Evolutionary conservation across 2,113 vertebrate species (phyloP), one percentile per base, ranked within the genome.

Genomic region (Cyrtonyx montezumae): DNA sequence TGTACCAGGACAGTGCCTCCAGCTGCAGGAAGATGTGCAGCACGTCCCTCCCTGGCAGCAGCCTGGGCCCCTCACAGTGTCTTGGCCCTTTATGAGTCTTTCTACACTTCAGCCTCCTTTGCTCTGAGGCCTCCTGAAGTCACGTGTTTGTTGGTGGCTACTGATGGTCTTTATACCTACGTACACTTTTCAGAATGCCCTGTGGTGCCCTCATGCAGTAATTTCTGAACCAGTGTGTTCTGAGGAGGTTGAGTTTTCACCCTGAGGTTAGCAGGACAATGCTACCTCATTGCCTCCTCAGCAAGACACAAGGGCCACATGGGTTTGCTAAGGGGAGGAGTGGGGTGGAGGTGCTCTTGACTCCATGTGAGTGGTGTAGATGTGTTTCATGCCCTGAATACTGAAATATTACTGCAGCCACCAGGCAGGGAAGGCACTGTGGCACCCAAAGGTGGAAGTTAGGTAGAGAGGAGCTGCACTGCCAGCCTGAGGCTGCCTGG

Each of bases 401-500:
- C 4, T 4, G 45, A 32, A 12, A 5, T 11, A 48, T 32, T 14
- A 0, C 17, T 28, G 48, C 53, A 23, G 45, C 42, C 2, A 3
- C 46, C 21, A 7, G 21, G 55, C 0, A 28, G 6, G 26, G 51
- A 8, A 8, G 49, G 26, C 36, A 65, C 0, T 0, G 26, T 5
- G 43, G 34, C 61, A 17, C 51, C 40, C 25, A 63, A 36, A 12
- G 53, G 48, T 43, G 7, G 40, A 13, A 68, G 40, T 36, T 8
- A 3, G 58, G 62, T 43, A 53, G 23, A 14, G 65, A 8, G 18
- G 18, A 16, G 7, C 16, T 5, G 19, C 8, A 32, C 45, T 6
- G 40, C 74, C n/a, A 67, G 23, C 67, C 21, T 23, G 4, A 43
- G 36, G 12, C 8, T 28, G 6, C 15, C n/a, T 14, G 15, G 20